These are phyloP conservation scores for Diploptera punctata DNA, from an alignment of 2,888 invertebrate genomes.

Conservation along the genomic window DNA sequence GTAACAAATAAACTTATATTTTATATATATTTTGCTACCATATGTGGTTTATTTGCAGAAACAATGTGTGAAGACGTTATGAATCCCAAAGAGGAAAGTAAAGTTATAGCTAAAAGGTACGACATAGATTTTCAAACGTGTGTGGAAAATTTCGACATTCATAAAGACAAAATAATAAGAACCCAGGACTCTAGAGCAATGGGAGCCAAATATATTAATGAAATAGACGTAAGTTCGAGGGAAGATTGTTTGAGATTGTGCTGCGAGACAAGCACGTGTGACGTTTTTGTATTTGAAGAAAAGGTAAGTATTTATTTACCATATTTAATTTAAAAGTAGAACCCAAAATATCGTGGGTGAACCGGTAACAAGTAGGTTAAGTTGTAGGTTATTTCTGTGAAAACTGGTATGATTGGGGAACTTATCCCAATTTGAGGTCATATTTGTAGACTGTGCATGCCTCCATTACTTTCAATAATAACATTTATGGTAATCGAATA, in stretches of 20 bases:
- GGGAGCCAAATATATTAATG: conserved; percentile 89
- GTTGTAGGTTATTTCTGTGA: too few relatives aligned
- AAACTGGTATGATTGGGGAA: too few relatives aligned
- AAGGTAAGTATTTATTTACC: conserved; percentile 79
- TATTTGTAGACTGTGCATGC: too few relatives aligned
- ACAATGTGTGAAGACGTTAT: background rate
- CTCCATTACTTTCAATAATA: too few relatives aligned
- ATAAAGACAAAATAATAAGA: conserved; percentile 87
- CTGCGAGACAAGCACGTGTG: conserved; percentile 86
- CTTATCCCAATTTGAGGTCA: too few relatives aligned
- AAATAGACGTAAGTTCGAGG: conserved; percentile 79
- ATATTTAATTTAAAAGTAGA: too few relatives aligned
- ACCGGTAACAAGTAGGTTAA: too few relatives aligned
- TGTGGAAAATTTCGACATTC: conserved; percentile 81
- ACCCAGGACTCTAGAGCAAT: conserved; percentile 87
- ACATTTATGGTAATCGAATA: too few relatives aligned
- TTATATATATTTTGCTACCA: background rate
- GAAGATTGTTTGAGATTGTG: conserved; percentile 86
- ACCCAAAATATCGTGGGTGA: too few relatives aligned
- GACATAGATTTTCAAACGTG: conserved; percentile 72
- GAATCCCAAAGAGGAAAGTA: background rate
- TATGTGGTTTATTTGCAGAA: background rate
- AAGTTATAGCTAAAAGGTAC: conserved; percentile 48
- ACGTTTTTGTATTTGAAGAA: conserved; percentile 92
- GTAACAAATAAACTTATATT: background rate